Percentiles rank a stretch among this genome's conserved stretches.
Conservation (phyloP, 2,888 invertebrate genomes). For the Latrodectus hesperus region DNA sequence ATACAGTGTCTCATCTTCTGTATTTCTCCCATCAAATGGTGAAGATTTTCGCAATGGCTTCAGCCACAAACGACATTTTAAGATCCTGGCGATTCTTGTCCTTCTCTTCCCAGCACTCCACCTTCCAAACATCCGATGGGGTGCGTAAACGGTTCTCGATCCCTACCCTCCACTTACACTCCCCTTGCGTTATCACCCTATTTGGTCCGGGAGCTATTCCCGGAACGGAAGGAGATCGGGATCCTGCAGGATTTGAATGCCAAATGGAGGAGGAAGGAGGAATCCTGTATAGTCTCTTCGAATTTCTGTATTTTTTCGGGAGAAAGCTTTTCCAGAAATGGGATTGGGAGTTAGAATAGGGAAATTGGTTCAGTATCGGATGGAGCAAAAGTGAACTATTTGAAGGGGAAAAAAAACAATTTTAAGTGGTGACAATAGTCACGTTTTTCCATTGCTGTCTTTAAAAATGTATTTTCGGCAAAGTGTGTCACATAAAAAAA, state of each 20-base stretch:
- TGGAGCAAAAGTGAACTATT: too few relatives aligned
- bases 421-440: not conserved
- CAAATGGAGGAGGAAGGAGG: slow-evolving; percentile 29
- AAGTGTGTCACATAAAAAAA: not conserved
- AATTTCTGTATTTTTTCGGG: not conserved
- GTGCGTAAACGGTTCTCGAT: slow-evolving; percentile 47
- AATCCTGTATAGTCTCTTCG: not conserved
- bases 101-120: slow-evolving; percentile 10
- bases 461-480: not conserved
- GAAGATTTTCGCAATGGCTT: not conserved
- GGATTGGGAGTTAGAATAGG: not conserved
- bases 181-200: slow-evolving; percentile 37
- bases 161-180: slow-evolving; percentile 5
- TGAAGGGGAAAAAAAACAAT: too few relatives aligned
- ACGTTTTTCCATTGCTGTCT: not conserved
- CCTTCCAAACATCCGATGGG: slow-evolving; percentile 48
- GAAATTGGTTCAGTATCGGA: too few relatives aligned
- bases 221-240: slow-evolving; percentile 29
- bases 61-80: slow-evolving; percentile 59
- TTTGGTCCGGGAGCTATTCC: slow-evolving; percentile 39
- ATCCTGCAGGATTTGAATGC: slow-evolving; percentile 54
- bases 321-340: slow-evolving; percentile 23
- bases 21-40: not conserved
- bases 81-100: slow-evolving; percentile 49
- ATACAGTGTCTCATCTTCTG: not conserved